phyloP scores from a whole-genome alignment of 1,140 invertebrate species.

The Acromyrmex heyeri region DNA sequence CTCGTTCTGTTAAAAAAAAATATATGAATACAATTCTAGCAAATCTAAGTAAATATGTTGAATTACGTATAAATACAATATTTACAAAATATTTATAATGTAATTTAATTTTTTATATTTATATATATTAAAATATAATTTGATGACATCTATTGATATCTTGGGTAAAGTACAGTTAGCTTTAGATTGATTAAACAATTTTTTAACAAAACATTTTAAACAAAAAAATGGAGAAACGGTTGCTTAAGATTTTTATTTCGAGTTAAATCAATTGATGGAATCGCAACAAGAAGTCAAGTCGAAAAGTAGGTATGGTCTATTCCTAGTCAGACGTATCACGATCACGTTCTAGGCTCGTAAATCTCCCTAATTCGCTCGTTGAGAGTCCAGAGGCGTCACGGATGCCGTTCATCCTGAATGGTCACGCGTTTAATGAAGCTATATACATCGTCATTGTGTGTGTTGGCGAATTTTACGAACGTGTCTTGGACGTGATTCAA shows the following conservation, averaged over 20 bases:
- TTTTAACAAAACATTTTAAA: neutral
- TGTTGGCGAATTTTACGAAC: slow-evolving; percentile 59
- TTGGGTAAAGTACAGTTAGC: neutral
- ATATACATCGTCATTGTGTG: slow-evolving; percentile 74
- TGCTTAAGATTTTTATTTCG: neutral
- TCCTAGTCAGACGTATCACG: slow-evolving; percentile 71
- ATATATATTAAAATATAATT: neutral
- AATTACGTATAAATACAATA: neutral
- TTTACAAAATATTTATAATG: neutral
- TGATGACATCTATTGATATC: neutral
- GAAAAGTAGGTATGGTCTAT: slow-evolving; percentile 75
- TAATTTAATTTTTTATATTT: neutral
- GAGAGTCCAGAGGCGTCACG: slow-evolving; percentile 76
- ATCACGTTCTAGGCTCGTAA: slow-evolving; percentile 78
- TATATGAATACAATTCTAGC: neutral
- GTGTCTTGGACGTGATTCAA: neutral
- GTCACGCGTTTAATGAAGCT: slow-evolving; percentile 75
- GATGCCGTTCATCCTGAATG: slow-evolving; percentile 77
- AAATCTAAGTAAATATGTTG: neutral
- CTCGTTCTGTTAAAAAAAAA: slow-evolving; percentile 15
- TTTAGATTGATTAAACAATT: neutral
- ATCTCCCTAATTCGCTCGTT: slow-evolving; percentile 81
- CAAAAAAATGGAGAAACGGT: neutral
- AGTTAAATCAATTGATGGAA: slow-evolving; percentile 49
- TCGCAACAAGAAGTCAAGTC: slow-evolving; percentile 63